A percentile compares a stretch with the other conserved stretches of the same genome.
phyloP scores from a whole-genome alignment of 64 coral and sea anemone genomes.

The Montipora sp. region DNA sequence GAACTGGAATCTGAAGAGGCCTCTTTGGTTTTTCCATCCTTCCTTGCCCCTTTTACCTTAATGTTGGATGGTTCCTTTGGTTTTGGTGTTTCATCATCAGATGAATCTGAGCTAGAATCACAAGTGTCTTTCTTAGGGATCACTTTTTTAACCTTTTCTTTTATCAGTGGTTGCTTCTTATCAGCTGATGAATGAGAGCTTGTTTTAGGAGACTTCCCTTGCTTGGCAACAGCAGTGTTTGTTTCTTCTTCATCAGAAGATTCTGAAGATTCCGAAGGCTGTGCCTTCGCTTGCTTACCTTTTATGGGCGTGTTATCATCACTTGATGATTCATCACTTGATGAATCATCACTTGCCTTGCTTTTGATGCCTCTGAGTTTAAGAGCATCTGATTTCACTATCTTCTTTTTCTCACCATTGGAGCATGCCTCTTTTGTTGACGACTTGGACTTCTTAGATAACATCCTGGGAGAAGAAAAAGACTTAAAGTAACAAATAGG shows the following conservation, averaged over 20 bases:
- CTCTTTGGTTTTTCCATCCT: background rate
- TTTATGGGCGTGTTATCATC: background rate
- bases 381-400: constrained; percentile 35
- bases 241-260: constrained; percentile 33
- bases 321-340: constrained; percentile 26
- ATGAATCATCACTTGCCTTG: constrained; percentile 49
- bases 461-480: background rate
- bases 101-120: constrained; percentile 48
- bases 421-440: constrained; percentile 17
- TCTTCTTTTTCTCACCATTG: constrained; percentile 20
- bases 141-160: background rate
- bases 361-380: constrained; percentile 48
- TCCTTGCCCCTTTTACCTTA: background rate
- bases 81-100: background rate
- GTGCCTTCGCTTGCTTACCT: background rate
- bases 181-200: constrained; percentile 37
- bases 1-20: constrained; percentile 17
- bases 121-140: background rate
- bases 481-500: background rate
- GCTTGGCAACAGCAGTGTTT: background rate
- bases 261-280: constrained; percentile 10
- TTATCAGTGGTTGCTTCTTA: background rate
- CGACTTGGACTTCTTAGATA: background rate
- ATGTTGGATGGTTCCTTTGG: background rate
- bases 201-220: background rate